Percentiles rank a stretch among this genome's conserved stretches.
Conservation (phyloP, 1,140 invertebrate species). For the Belonocnema kinseyi region DNA sequence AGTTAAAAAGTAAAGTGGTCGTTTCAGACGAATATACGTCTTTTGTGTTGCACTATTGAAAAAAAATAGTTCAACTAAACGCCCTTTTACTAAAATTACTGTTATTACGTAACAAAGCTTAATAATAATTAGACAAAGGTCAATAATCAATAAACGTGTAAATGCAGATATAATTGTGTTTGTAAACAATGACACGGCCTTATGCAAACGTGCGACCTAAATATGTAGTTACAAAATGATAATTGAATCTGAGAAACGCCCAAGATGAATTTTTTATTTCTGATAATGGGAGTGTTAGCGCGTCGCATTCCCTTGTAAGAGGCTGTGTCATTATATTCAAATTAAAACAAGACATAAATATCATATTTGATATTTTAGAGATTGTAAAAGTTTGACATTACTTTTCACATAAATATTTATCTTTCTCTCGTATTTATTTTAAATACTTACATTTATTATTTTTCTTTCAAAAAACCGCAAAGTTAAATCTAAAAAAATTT, state of each 20-base stretch:
- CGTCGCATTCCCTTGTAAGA: slow-evolving; percentile 14
- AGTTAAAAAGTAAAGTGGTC: too few relatives aligned
- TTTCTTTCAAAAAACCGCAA: too few relatives aligned
- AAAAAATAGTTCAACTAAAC: too few relatives aligned
- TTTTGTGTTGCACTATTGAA: too few relatives aligned
- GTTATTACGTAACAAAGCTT: not conserved
- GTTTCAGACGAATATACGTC: too few relatives aligned
- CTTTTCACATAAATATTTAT: not conserved
- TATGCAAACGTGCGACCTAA: slow-evolving; percentile 28
- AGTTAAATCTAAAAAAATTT: too few relatives aligned
- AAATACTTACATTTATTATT: too few relatives aligned
- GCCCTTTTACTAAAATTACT: too few relatives aligned
- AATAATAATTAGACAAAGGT: not conserved
- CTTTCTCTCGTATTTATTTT: not conserved
- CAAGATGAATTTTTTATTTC: slow-evolving; percentile 19
- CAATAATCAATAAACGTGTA: slow-evolving; percentile 6
- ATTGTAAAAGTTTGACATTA: not conserved
- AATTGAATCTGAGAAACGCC: slow-evolving; percentile 19
- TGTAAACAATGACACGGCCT: slow-evolving; percentile 9
- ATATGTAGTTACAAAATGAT: slow-evolving; percentile 30
- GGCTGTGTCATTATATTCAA: slow-evolving; percentile 14
- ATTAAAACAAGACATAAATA: slow-evolving; percentile 9
- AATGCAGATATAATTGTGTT: slow-evolving; percentile 20
- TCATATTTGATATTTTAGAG: not conserved
- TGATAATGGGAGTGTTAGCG: slow-evolving; percentile 27